These are phyloP conservation scores for Pharmacophagus antenor DNA, from an alignment of 2,888 invertebrate species.

Conservation along the genomic window DNA sequence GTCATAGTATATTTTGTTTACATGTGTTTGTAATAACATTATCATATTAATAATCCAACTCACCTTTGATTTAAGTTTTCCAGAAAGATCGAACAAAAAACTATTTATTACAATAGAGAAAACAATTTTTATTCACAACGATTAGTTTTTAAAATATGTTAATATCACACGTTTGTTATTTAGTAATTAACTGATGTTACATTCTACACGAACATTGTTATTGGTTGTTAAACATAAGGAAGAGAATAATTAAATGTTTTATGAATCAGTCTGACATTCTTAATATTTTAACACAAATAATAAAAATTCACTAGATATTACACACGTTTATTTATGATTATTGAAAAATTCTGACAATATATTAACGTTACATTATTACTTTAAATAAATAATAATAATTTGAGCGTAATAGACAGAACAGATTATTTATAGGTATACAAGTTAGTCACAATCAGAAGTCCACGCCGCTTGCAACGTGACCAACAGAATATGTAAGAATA, in stretches of 20 bases:
- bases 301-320: constrained; percentile 13
- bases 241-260: not conserved
- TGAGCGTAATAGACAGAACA: constrained; percentile 23
- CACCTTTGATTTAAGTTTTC: not conserved
- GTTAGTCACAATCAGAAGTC: constrained; percentile 38
- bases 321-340: constrained; percentile 13
- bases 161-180: not conserved
- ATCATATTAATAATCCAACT: constrained; percentile 1
- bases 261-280: not conserved
- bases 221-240: not conserved
- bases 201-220: not conserved
- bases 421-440: constrained; percentile 34
- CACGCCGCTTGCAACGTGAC: constrained; percentile 84
- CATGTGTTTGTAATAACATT: not conserved
- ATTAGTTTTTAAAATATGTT: not conserved
- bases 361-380: not conserved
- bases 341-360: constrained; percentile 32
- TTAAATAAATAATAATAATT: constrained; percentile 32
- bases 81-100: not conserved
- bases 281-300: not conserved
- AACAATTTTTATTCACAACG: not conserved
- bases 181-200: not conserved
- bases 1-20: not conserved
- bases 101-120: not conserved
- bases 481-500: constrained; percentile 16